Base-by-base conservation (phyloP, 2,888 invertebrate genomes). In the Leptopilina syphax region DNA sequence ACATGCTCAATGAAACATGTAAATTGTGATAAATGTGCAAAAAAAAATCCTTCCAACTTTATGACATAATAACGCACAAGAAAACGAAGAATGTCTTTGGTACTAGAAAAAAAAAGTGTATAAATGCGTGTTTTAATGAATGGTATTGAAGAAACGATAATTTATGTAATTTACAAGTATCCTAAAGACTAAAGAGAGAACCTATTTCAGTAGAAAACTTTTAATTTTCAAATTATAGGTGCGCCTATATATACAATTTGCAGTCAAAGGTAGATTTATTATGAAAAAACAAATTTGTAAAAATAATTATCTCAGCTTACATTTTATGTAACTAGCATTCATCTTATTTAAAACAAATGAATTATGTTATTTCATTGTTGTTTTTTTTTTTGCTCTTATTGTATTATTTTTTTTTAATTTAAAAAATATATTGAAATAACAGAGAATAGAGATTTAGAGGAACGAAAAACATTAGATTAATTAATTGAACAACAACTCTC, bases 1-100 rank as follows among this genome's bases (percentile, higher is more conserved):
- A 68, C 24, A 67, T 67, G 7, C 2, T 34, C 34, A 34, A 34
- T 34, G 41, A 50, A 63, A 24, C 63, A 18, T 63, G 63, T 63
- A 63, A 63, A 18, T 63, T 63, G 63, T 63, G 9, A 63, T 63
- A 63, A 63, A 24, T 63, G 63, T 63, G 24, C 63, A 63, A 63
- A 63, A 63, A 60, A 60, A 60, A n/a, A 60, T 60, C 6, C 24
- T 63, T 63, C 63, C 63, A 63, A 24, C n/a, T 60, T 63, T 9
- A 63, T 9, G 63, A 18, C 18, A 63, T 63, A 24, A 63, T 63
- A 63, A 7, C 9, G 18, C n/a, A 18, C 2, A 50, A 50, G 50
- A 50, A 50, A 50, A 50, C 50, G 50, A 10, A 18, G 9, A 18
- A 63, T 63, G 63, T 18, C 8, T 63, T 24, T 63, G 3, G 8